Conservation (phyloP, 1,140 invertebrate genomes). For the Plutomurus gul region DNA sequence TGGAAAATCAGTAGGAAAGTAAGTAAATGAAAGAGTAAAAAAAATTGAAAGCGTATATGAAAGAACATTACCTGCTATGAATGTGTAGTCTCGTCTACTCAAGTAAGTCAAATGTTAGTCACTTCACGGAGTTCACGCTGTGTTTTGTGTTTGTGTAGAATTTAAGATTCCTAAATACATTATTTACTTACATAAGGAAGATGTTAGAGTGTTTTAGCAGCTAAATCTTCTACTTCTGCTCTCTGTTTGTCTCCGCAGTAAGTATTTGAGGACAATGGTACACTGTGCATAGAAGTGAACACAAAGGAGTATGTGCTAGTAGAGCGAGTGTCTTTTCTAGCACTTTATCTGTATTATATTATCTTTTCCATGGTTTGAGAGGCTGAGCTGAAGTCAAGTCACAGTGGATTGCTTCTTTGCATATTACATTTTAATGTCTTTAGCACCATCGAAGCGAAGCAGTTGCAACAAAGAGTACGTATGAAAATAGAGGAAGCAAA, state of each 20-base stretch:
- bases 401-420: constrained; percentile 20
- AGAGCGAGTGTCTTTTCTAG: no score
- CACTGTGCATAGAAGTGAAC: neutral
- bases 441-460: neutral
- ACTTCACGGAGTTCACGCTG: constrained; percentile 32
- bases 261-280: neutral
- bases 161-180: constrained; percentile 13
- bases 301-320: no score
- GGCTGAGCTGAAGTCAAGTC: neutral
- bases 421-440: constrained; percentile 16
- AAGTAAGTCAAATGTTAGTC: constrained; percentile 14
- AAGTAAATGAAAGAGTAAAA: neutral
- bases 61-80: constrained; percentile 8
- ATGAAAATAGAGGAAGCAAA: neutral
- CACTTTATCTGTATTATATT: neutral
- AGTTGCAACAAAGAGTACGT: neutral
- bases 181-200: neutral
- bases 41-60: constrained; percentile 6
- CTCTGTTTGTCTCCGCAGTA: neutral
- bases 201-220: neutral
- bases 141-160: constrained; percentile 10
- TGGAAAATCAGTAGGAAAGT: neutral
- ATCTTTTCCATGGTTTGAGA: neutral
- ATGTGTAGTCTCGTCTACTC: no score
- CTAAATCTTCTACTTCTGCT: neutral